Base-by-base conservation (phyloP, 2,888 invertebrate genomes). In the Aleiodes testaceus region DNA sequence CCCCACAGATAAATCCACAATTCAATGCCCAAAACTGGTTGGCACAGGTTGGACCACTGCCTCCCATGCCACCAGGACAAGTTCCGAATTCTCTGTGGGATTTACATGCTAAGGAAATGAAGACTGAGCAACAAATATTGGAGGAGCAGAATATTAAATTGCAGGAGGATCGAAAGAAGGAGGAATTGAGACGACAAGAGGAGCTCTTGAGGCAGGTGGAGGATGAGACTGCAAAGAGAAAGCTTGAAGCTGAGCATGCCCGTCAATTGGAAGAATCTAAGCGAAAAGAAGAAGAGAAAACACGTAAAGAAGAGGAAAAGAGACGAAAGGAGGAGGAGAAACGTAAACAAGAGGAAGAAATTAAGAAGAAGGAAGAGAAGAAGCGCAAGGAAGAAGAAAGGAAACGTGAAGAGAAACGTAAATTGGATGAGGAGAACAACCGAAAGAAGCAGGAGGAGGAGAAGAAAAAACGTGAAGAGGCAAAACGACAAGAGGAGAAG, bases 351-450 rank as follows among this genome's bases (percentile, higher is more conserved):
- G 89, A 90, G 72, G 90, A 91, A 74, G 90, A 90, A 69, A 86
- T 86, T 49, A 89, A 87, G 77, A 90, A 88, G 73, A 89, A 89
- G 71, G 90, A 90, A 72, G 90, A 91, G 70, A 88, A 88, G 79
- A 87, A 88, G 64, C 88, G 88, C 65, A 89, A 88, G 69, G 89
- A 90, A 76, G 86, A 90, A 64, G 90, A 86, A 69, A 89, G 84
- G 84, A 89, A 82, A 82, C 88, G 77, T 79, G 89, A 86, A 81
- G 89, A 84, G 82, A 89, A 86, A 84, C 89, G 73, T 81, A 90
- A 85, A 85, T 88, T 77, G 81, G 89, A 87, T 77, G 89, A 81
- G 53, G 86, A 87, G 68, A 82, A 82, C 12, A 82, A 86, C 66
- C 78, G 86, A 75, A 88, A 86, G 72, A 88, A 86, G 70, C 88